These are phyloP conservation scores for Coreoperca whiteheadi DNA, from an alignment of 2,113 vertebrate genomes.

Conservation along the genomic window DNA sequence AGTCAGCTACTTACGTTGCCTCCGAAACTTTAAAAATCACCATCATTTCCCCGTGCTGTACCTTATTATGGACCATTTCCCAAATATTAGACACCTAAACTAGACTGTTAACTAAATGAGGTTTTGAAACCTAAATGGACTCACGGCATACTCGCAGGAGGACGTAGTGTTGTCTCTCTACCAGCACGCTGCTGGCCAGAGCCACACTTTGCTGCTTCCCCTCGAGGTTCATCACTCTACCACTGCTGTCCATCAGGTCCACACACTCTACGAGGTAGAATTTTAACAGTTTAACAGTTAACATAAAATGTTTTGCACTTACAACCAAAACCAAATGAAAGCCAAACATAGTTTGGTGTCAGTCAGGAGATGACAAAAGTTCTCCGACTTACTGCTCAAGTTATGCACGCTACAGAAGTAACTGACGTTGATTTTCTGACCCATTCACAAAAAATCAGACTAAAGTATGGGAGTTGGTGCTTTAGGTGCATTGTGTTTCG, in stretches of 20 bases:
- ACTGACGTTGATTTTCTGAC: not conserved
- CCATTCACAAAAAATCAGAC: not conserved
- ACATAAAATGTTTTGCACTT: not conserved
- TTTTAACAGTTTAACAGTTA: too few species aligned
- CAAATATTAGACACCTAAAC: not conserved
- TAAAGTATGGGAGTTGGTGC: not conserved
- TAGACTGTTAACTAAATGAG: not conserved
- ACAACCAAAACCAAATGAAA: not conserved
- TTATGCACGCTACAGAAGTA: not conserved
- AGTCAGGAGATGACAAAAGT: not conserved
- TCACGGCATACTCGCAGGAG: constrained; percentile 76
- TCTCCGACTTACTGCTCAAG: not conserved
- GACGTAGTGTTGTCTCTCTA: constrained; percentile 77
- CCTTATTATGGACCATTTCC: not conserved
- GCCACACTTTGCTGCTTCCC: constrained; percentile 66
- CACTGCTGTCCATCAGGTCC: constrained; percentile 78
- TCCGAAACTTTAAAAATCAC: constrained; percentile 3
- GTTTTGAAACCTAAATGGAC: constrained; percentile 40
- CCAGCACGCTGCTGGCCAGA: constrained; percentile 71
- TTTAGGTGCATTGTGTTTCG: not conserved
- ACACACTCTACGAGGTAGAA: constrained; percentile 66
- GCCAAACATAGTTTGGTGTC: not conserved
- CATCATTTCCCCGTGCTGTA: not conserved
- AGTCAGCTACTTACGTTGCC: not conserved
- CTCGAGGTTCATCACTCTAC: constrained; percentile 74